These are phyloP conservation scores for Trichoplusia ni DNA, from an alignment of 1,140 invertebrate species.

Conservation along the genomic window DNA sequence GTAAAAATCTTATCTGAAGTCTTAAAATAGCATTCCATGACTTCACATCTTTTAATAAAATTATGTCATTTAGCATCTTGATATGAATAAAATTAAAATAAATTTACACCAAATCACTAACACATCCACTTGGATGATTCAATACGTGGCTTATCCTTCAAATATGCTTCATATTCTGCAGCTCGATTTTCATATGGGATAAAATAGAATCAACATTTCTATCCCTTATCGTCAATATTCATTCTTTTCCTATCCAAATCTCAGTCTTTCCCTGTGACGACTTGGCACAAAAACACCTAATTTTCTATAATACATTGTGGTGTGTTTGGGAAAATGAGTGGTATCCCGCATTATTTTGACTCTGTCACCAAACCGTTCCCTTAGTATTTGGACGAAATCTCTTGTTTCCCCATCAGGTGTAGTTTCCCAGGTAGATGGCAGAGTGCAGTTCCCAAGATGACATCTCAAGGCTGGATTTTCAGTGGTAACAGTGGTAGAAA, in stretches of 20 bases:
- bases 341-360: slow-evolving; percentile 50
- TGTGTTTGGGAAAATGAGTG: slow-evolving; percentile 51
- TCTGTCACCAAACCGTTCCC: slow-evolving; percentile 50
- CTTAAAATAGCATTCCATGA: no score
- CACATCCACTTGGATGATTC: no score
- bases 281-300: not conserved
- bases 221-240: not conserved
- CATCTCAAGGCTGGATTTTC: slow-evolving; percentile 15
- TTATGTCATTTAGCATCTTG: no score
- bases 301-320: not conserved
- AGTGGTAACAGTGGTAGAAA: slow-evolving; percentile 1
- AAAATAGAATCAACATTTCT: not conserved
- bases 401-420: slow-evolving; percentile 65
- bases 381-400: slow-evolving; percentile 67
- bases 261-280: not conserved
- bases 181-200: no score
- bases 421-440: slow-evolving; percentile 65
- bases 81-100: no score
- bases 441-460: slow-evolving; percentile 54
- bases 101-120: no score
- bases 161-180: no score
- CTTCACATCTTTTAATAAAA: no score
- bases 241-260: not conserved
- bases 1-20: no score
- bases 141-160: no score